phyloP scores from a whole-genome alignment of 2,113 vertebrate genomes.

The Ammodytes marinus region DNA sequence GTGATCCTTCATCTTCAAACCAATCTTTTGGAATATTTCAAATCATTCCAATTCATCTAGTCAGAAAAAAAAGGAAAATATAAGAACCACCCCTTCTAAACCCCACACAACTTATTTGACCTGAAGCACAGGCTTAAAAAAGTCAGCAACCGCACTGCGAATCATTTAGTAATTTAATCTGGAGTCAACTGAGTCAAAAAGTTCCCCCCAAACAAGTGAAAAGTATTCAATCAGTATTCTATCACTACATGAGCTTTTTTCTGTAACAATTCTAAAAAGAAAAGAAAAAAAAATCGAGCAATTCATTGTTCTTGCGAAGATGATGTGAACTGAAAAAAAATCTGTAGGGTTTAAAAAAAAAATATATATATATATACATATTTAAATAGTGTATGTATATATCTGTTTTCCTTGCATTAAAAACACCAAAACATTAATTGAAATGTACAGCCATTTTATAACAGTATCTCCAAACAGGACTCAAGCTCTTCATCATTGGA shows the following conservation, averaged over 20 bases:
- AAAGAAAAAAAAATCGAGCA: background rate
- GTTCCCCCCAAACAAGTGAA: background rate
- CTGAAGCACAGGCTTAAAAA: background rate
- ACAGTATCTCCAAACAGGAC: background rate
- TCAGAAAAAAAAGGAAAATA: constrained; percentile 2
- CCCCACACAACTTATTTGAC: background rate
- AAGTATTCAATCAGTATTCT: background rate
- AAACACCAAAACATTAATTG: background rate
- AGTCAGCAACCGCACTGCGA: background rate
- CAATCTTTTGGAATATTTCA: background rate
- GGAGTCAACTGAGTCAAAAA: too few species aligned
- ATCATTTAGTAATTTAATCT: background rate
- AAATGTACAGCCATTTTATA: background rate
- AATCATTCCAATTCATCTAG: constrained; percentile 6
- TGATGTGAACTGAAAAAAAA: background rate
- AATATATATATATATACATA: too few species aligned
- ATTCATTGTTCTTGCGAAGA: background rate
- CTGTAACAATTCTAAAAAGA: background rate
- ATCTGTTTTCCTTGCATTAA: background rate
- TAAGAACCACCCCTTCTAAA: background rate
- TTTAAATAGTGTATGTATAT: background rate
- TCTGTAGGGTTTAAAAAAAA: background rate
- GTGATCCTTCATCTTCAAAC: constrained; percentile 27
- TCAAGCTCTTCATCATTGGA: constrained; percentile 13
- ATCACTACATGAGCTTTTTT: background rate